Conservation (phyloP, 2,797 vertebrate species). For the Gymnothorax javanicus region DNA sequence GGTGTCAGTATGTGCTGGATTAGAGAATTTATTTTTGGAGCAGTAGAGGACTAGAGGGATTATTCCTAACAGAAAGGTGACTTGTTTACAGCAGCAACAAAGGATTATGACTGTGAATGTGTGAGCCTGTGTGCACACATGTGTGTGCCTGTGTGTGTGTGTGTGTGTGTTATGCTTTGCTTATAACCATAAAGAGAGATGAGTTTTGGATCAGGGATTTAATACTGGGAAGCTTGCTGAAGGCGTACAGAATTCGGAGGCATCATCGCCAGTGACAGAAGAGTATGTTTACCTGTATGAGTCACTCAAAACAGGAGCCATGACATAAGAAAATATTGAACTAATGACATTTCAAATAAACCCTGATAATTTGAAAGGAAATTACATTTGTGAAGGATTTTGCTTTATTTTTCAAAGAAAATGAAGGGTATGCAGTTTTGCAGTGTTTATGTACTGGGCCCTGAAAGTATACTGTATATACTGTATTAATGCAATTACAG, state of each 20-base stretch:
- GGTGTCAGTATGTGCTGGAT: background rate
- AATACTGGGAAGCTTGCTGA: slow-evolving; percentile 1
- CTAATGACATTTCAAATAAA: slow-evolving; percentile 17
- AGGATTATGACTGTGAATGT: background rate
- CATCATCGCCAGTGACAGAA: background rate
- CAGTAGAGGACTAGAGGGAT: background rate
- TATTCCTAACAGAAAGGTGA: background rate
- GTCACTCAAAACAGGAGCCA: slow-evolving; percentile 7
- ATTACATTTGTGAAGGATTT: slow-evolving; percentile 11
- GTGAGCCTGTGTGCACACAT: slow-evolving; percentile 6
- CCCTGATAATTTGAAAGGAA: background rate
- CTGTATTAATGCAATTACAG: slow-evolving; percentile 15
- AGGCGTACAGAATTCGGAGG: background rate
- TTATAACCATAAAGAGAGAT: background rate
- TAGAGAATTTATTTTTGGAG: background rate
- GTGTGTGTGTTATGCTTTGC: background rate
- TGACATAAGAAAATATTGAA: slow-evolving; percentile 2
- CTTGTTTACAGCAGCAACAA: background rate
- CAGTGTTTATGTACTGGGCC: slow-evolving; percentile 19
- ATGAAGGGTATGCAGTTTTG: slow-evolving; percentile 19
- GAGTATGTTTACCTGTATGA: background rate
- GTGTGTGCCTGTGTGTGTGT: background rate
- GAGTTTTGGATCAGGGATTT: background rate
- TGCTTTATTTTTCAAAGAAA: slow-evolving; percentile 34
- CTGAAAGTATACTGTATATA: slow-evolving; percentile 18